Conservation (phyloP, 2,113 vertebrate species). For the Seriola quinqueradiata region DNA sequence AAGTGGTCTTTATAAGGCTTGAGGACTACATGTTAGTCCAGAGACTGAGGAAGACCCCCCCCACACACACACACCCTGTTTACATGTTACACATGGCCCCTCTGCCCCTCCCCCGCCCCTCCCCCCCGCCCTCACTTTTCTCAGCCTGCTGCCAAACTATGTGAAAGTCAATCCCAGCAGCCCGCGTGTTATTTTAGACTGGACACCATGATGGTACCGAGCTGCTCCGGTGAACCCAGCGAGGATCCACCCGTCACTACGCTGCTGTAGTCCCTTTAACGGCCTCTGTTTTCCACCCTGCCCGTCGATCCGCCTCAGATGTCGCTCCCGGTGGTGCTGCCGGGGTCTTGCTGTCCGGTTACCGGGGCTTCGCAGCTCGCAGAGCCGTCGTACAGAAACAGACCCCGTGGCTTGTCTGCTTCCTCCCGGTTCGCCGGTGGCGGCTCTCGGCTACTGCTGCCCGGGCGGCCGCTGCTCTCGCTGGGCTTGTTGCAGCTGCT, state of each 20-base stretch:
- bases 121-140: conserved; percentile 17
- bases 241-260: not conserved
- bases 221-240: not conserved
- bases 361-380: conserved; percentile 72
- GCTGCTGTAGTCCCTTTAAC: not conserved
- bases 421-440: conserved; percentile 67
- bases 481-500: conserved; percentile 89
- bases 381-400: conserved; percentile 69
- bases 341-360: conserved; percentile 87
- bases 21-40: not conserved
- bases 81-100: conserved; percentile 34
- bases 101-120: conserved; percentile 31
- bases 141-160: conserved; percentile 44
- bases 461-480: conserved; percentile 84
- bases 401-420: conserved; percentile 65
- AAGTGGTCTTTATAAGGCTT: not conserved
- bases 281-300: not conserved
- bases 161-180: conserved; percentile 50
- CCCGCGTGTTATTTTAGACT: conserved; percentile 39
- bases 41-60: not conserved
- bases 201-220: conserved; percentile 24
- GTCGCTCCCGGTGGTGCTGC: conserved; percentile 88
- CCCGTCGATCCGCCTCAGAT: conserved; percentile 57
- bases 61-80: not conserved
- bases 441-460: conserved; percentile 65